Evolutionary conservation across 2,888 invertebrate genomes (phyloP), one percentile per base, ranked within the genome.

Genomic region (Dasypolia templi): DNA sequence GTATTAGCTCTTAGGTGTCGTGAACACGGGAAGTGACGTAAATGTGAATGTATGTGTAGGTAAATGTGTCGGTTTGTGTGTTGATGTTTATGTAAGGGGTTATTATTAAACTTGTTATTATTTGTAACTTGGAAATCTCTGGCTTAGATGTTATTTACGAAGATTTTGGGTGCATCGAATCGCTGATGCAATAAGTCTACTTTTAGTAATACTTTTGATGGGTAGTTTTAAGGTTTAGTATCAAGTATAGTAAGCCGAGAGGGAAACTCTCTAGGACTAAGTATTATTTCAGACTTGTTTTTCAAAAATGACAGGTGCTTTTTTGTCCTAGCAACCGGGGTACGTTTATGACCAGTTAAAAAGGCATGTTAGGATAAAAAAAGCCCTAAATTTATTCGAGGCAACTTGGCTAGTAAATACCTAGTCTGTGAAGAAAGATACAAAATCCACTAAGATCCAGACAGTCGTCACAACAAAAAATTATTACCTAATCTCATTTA

Each of bases 11-110:
- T 64, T 6, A 32, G 62, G 46, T 70, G 75, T 58, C 55, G 68
- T 42, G 67, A 55, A 58, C 66, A 64, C 68, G 53, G 81, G 85
- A 82, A 84, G 65, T 84, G 71, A 71, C 19, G 77, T 68, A 58
- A 80, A 73, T 56, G n/a, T 68, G 53, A n/a, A 65, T 81, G 61
- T 71, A 58, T 56, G 67, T 71, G 53, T 56, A 70, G 19, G 46
- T 51, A n/a, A 81, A 69, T 65, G 67, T 56, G 58, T 44, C 35
- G 69, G 67, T 68, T 14, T 80, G 53, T 70, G 14, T 53, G n/a
- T 29, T 63, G 22, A 17, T 61, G 55, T 44, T 63, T 76, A 78
- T 53, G 29, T 81, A 82, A 64, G 61, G 49, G n/a, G 17, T 61
- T 32, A 6, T 3, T 71, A 29, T n/a, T 46, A 19, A 42, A 70